Base-by-base conservation (phyloP, 2,888 invertebrate species). In the Ochlodes sylvanus region DNA sequence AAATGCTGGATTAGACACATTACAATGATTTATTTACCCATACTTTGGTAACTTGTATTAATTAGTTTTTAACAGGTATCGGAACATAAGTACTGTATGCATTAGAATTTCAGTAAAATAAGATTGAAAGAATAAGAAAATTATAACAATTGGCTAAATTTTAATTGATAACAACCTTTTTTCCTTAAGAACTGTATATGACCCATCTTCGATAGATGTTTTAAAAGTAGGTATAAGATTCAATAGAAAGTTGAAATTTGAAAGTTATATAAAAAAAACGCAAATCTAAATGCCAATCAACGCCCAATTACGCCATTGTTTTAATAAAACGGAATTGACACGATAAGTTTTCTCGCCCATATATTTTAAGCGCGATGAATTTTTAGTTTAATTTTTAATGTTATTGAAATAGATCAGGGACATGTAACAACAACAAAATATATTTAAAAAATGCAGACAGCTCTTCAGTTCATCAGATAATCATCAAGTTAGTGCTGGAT, bases 1-100 rank as follows among this genome's bases (percentile, higher is more conserved):
- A 57, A 65, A 50, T 57, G 63, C 54, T 60, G 71, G 58, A 62
- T 68, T 57, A 66, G 57, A 73, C 63, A 69, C n/a, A n/a, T n/a
- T 69, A 70, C 70, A 69, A 68, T 69, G 54, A 72, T 57, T 69
- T 66, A 72, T 57, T 69, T 69, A 75, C 70, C 75, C 74, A 74
- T 74, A 71, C 72, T 75, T 77, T 78, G 81, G 82, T 82, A 80
- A 81, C 80, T 77, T 75, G 71, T 72, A 71, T 54, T 62, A 7
- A 61, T 56, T 56, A 57, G 14, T 61, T 44, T 68, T 68, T 65
- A 38, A 56, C n/a, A 56, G 14, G 7, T 17, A 42, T 62, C 17
- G 2, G 50, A 58, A 21, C 50, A 1, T 19, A 21, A 57, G 57
- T 65, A 65, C 64, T 65, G 56, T 44, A 55, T 12, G 34, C 38